Base-by-base conservation (phyloP, 1,140 invertebrate species). In the Drosophila grimshawi region DNA sequence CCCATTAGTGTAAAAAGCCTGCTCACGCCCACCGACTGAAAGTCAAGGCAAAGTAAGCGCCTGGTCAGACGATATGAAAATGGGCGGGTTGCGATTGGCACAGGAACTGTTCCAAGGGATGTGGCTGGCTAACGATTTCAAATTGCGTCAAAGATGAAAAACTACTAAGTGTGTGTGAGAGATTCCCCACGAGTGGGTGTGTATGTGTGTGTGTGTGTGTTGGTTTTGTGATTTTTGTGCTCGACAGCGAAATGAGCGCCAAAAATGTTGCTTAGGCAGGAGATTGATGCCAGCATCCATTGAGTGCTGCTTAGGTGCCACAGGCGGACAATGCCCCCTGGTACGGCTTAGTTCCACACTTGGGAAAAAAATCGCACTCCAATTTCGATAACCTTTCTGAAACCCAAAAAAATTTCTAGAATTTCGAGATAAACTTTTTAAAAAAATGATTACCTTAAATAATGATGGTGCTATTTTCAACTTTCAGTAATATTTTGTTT, bases 1-100 rank as follows among this genome's bases (percentile, higher is more conserved):
- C 76, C 85, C 85, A 88, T 86, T 89, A 86, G 85, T 83, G 80
- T 75, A 86, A 83, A 85, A 89, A 85, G 53, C 85, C 80, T 61
- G 80, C 85, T 52, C 67, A 80, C 74, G 74, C 85, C 76, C 74
- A 69, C 56, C 29, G 61, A 10, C 30, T 52, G 43, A 56, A 67
- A 80, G 78, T 46, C 72, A 81, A 63, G 57, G 74, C 61, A 61
- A 57, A 35, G 46, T 62, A 62, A 68, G 68, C 56, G 62, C 51
- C 29, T 70, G 52, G 70, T 46, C 59, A 67, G 62, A 73, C 45
- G 56, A 35, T 60, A 33, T 53, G 39, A 33, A 46, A 56, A 39
- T 60, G 56, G 65, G 57, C 66, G 67, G 59, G 51, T 56, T n/a
- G 45, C 45, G 45, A 59, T 51, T 30, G 43, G 35, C 45, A 19